These are phyloP conservation scores for Bradypodion ventrale DNA, from an alignment of 2,797 vertebrate species.

Conservation along the genomic window DNA sequence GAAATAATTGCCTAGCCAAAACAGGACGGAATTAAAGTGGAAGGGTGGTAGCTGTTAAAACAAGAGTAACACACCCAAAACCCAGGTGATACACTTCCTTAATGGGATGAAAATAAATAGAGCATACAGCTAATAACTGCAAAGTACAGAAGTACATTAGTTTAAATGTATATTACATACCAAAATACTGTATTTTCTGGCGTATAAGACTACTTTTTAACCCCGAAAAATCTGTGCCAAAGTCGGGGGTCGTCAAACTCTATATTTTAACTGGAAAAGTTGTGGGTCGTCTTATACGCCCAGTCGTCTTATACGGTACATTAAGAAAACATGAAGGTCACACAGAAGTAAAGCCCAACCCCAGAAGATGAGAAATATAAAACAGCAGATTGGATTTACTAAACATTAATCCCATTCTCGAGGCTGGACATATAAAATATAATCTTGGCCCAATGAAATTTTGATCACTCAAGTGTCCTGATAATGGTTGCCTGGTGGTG, in stretches of 20 bases:
- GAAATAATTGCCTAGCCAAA: conserved; percentile 40
- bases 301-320: too few relatives aligned
- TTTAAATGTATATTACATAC: conserved; percentile 10
- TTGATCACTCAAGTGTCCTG: not conserved
- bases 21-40: conserved; percentile 31
- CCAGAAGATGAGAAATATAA: not conserved
- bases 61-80: conserved; percentile 13
- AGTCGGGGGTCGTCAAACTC: too few relatives aligned
- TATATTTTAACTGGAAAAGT: too few relatives aligned
- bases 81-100: conserved; percentile 26
- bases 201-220: too few relatives aligned
- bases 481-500: too few relatives aligned
- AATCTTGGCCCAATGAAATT: not conserved
- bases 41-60: conserved; percentile 34
- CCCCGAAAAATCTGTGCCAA: too few relatives aligned
- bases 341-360: not conserved
- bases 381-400: not conserved
- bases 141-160: not conserved
- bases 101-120: not conserved
- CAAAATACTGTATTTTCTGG: too few relatives aligned
- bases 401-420: not conserved
- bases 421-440: not conserved
- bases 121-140: not conserved
- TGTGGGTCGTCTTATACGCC: too few relatives aligned
- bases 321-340: not conserved